Evolutionary conservation across 2,888 invertebrate species (phyloP).

Genomic region (Drosophila tanythrix): DNA sequence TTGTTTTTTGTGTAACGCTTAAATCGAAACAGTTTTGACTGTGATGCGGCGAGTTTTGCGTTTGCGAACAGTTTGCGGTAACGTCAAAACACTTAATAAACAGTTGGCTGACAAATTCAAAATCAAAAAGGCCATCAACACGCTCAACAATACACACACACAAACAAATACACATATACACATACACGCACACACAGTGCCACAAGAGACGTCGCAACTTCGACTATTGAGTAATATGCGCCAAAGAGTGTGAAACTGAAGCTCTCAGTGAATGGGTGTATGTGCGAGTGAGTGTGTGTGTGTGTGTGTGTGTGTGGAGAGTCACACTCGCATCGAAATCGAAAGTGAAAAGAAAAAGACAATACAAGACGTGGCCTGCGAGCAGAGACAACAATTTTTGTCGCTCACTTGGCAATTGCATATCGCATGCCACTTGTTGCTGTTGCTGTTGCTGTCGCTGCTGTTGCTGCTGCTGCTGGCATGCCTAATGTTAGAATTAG

Average conservation of each 20-base stretch:
- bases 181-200: slow-evolving; percentile 15
- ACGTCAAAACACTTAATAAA: slow-evolving; percentile 82
- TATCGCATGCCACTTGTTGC: slow-evolving; percentile 48
- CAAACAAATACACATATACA: neutral
- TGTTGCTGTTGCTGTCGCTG: slow-evolving; percentile 13
- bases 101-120: slow-evolving; percentile 81
- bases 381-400: slow-evolving; percentile 54
- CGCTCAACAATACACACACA: slow-evolving; percentile 43
- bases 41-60: slow-evolving; percentile 48
- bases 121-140: slow-evolving; percentile 77
- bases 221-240: slow-evolving; percentile 75
- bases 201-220: slow-evolving; percentile 42
- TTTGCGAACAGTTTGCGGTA: slow-evolving; percentile 77
- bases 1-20: neutral
- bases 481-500: slow-evolving; percentile 65
- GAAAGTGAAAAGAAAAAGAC: slow-evolving; percentile 78
- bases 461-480: slow-evolving; percentile 29
- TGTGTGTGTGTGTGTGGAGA: slow-evolving; percentile 43
- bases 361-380: slow-evolving; percentile 55
- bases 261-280: slow-evolving; percentile 21
- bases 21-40: slow-evolving; percentile 25
- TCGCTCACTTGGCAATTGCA: slow-evolving; percentile 69
- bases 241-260: slow-evolving; percentile 61
- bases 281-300: slow-evolving; percentile 6
- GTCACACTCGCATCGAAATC: slow-evolving; percentile 74